A percentile compares a stretch with the other conserved stretches of the same genome.
Conservation (phyloP, 2,888 invertebrate species). For the Agrenia bidenticulata region DNA sequence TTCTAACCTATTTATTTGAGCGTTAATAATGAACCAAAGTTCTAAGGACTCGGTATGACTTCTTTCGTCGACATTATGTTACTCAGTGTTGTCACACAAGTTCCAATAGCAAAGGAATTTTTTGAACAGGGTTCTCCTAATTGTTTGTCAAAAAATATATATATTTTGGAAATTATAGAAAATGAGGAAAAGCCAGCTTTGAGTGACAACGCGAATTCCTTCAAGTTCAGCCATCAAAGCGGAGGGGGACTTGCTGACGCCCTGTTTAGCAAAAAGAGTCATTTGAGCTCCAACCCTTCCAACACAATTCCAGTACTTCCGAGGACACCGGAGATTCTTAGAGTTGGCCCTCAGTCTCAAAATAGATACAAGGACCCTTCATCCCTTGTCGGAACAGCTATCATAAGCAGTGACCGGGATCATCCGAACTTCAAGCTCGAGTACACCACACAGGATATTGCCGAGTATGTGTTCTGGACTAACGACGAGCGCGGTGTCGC, state of each 20-base stretch:
- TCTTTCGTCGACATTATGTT: too few species aligned
- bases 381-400: not conserved
- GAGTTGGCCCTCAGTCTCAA: too few species aligned
- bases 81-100: too few species aligned
- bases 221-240: conserved; percentile 24
- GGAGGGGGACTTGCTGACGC: conserved; percentile 1
- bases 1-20: too few species aligned
- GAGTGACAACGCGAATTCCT: conserved; percentile 44
- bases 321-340: not conserved
- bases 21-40: too few species aligned
- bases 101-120: too few species aligned
- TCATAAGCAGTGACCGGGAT: not conserved
- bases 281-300: too few species aligned
- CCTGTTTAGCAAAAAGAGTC: too few species aligned
- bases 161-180: conserved; percentile 24
- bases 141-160: too few species aligned
- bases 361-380: not conserved
- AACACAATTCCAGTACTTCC: too few species aligned
- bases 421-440: not conserved
- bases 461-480: conserved; percentile 79
- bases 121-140: too few species aligned
- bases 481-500: conserved; percentile 78
- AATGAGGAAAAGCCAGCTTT: conserved; percentile 45
- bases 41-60: too few species aligned
- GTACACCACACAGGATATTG: conserved; percentile 76